A percentile compares a stretch with the other conserved stretches of the same genome.
Evolutionary conservation across 37 sponge, comb jelly and placozoan species (phyloP).

Genomic region (Aplysina aerophoba): DNA sequence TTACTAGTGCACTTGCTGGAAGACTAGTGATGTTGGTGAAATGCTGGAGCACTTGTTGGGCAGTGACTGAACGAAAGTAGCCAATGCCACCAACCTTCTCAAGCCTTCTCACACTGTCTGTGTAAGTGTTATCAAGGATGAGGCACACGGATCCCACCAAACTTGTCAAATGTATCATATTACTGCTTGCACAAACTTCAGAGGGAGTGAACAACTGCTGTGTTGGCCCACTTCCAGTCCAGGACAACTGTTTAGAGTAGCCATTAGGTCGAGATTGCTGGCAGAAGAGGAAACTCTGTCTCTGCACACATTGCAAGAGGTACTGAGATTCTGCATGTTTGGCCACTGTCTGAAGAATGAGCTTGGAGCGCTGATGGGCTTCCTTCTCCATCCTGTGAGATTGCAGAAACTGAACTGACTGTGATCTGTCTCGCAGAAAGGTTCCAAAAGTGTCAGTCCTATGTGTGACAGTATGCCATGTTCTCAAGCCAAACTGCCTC

Average conservation of each 20-base stretch:
- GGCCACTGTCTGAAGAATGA: neutral
- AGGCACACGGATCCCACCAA: slow-evolving; percentile 45
- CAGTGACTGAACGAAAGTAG: too few relatives aligned
- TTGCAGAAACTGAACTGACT: slow-evolving; percentile 1
- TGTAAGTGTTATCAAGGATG: neutral
- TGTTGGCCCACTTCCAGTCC: slow-evolving; percentile 30
- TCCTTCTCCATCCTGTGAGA: neutral
- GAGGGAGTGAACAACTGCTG: neutral
- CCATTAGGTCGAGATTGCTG: slow-evolving; percentile 9
- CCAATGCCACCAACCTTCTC: neutral
- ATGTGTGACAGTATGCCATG: slow-evolving; percentile 37
- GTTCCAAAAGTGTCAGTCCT: neutral
- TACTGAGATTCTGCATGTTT: neutral
- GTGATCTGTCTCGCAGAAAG: slow-evolving; percentile 33
- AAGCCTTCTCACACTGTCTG: neutral
- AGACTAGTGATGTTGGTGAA: neutral
- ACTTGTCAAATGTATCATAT: neutral
- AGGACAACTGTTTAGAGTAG: slow-evolving; percentile 28
- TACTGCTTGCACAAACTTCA: neutral
- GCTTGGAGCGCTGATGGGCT: neutral
- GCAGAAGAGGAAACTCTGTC: slow-evolving; percentile 32
- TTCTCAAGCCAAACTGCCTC: slow-evolving; percentile 35
- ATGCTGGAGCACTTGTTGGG: neutral
- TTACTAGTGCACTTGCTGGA: neutral
- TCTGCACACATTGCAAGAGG: slow-evolving; percentile 1